Evolutionary conservation across 2,113 vertebrate species (phyloP).

Genomic region (Onychostoma macrolepis): DNA sequence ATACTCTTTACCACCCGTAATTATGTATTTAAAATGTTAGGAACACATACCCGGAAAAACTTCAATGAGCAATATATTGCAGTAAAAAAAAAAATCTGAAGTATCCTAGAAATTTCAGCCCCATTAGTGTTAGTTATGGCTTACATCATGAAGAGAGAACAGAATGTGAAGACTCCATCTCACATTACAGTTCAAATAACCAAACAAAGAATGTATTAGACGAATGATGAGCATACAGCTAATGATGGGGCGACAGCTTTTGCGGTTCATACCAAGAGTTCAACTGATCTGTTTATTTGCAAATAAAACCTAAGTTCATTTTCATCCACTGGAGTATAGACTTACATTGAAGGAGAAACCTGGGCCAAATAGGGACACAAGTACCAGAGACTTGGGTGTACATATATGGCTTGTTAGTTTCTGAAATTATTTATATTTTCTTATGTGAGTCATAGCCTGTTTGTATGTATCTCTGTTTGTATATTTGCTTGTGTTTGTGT

Average conservation of each 20-base stretch:
- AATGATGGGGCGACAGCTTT: not conserved
- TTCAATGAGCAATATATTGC: not conserved
- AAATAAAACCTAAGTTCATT: not conserved
- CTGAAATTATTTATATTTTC: not conserved
- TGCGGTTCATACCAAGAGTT: not conserved
- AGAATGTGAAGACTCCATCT: conserved; percentile 10
- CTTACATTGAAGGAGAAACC: not conserved
- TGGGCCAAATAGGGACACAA: not conserved
- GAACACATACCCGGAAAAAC: not conserved
- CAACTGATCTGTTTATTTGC: not conserved
- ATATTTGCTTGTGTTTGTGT: not conserved
- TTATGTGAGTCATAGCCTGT: not conserved
- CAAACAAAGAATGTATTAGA: not conserved
- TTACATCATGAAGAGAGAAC: not conserved
- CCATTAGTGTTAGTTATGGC: conserved; percentile 1
- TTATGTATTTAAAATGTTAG: not conserved
- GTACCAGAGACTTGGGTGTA: not conserved
- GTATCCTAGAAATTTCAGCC: not conserved
- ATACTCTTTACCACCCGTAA: not conserved
- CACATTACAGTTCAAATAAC: not conserved
- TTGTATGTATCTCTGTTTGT: not conserved
- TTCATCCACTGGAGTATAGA: not conserved
- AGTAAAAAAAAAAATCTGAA: not conserved
- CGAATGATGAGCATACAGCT: not conserved
- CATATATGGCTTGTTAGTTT: not conserved